phyloP scores from a whole-genome alignment of 2,113 vertebrate species.

The Albula goreensis region DNA sequence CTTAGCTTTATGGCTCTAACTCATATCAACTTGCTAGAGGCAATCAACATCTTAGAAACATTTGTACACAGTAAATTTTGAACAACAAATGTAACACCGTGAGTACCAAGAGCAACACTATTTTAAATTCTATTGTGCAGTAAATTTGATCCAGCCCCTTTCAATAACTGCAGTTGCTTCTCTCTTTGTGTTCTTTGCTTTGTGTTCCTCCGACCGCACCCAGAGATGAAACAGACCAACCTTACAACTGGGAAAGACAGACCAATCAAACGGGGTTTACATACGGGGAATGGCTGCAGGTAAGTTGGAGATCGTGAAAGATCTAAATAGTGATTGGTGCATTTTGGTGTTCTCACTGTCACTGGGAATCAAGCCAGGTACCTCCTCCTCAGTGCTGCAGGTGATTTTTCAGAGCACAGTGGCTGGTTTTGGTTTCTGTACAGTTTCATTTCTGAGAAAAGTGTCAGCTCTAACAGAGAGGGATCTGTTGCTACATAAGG shows the following conservation, averaged over 20 bases:
- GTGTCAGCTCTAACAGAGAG: neutral
- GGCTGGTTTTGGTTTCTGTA: neutral
- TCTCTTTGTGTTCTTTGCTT: conserved; percentile 34
- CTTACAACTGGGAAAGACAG: conserved; percentile 87
- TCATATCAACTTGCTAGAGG: too few species aligned
- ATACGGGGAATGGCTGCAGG: conserved; percentile 86
- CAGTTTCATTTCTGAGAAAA: neutral
- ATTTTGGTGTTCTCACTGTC: neutral
- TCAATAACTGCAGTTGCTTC: conserved; percentile 54
- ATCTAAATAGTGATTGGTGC: neutral
- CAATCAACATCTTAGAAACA: neutral
- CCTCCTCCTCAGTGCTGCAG: conserved; percentile 67
- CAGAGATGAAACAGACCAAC: conserved; percentile 92
- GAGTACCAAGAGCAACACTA: too few species aligned
- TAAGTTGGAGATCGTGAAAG: conserved; percentile 53
- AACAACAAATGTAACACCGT: neutral
- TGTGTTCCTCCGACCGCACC: conserved; percentile 12
- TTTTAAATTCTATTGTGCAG: too few species aligned
- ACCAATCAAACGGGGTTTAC: conserved; percentile 86
- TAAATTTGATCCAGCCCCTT: neutral
- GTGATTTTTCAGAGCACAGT: conserved; percentile 56
- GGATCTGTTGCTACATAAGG: neutral
- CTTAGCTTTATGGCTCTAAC: too few species aligned
- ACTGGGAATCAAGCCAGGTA: neutral
- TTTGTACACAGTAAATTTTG: neutral